Percentiles rank a stretch among this genome's conserved stretches.
Conservation (phyloP, 2,888 invertebrate species). For the Galerucella pusilla region DNA sequence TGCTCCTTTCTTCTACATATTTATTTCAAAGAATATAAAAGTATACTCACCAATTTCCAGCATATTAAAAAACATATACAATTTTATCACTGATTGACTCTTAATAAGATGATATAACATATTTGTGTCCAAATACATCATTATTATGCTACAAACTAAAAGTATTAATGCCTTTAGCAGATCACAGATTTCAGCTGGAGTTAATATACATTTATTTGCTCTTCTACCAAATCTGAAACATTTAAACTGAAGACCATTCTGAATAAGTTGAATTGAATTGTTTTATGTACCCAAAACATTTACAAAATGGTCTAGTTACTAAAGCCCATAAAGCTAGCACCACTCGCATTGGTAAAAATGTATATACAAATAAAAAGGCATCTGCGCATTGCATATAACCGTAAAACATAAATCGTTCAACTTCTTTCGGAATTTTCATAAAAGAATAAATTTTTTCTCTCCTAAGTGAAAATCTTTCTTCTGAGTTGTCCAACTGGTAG, state of each 20-base stretch:
- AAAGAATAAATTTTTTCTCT: conserved; percentile 97
- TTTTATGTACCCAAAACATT: conserved; percentile 76
- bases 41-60: conserved; percentile 77
- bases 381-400: conserved; percentile 97
- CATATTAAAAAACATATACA: conserved; percentile 99
- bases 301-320: conserved; percentile 77
- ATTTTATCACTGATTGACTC: conserved; percentile 98
- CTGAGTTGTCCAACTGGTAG: conserved; percentile 94
- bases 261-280: not conserved
- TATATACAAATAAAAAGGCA: conserved; percentile 97
- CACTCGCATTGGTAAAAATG: conserved; percentile 94
- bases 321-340: conserved; percentile 87
- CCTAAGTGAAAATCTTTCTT: conserved; percentile 92
- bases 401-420: conserved; percentile 92
- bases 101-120: conserved; percentile 97
- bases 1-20: too few relatives aligned
- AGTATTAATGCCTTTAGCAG: conserved; percentile 92
- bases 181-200: conserved; percentile 95
- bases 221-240: conserved; percentile 56
- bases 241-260: conserved; percentile 6
- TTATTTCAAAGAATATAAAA: not conserved
- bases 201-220: conserved; percentile 72
- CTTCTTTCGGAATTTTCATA: conserved; percentile 92
- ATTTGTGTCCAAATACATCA: conserved; percentile 95
- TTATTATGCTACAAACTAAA: conserved; percentile 81